Evolutionary conservation across 2,888 invertebrate genomes (phyloP), one percentile per base, ranked within the genome.

Genomic region (Ophraella communa): DNA sequence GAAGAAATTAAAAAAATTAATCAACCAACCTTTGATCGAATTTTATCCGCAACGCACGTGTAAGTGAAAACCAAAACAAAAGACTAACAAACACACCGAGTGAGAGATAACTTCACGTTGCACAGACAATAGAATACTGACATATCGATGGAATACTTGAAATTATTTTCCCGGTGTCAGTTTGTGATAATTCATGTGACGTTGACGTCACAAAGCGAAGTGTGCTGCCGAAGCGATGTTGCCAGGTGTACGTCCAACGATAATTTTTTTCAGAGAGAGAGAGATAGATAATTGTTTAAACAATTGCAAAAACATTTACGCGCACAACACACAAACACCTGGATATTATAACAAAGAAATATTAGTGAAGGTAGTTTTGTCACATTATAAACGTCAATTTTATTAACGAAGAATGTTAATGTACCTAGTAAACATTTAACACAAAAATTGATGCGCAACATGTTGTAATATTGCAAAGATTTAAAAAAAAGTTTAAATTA

Each of bases 131-230:
- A 74, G 72, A 73, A 73, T 65, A 79, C 79, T 78, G 76, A 77
- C 75, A 77, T 78, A 77, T 77, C 78, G 76, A 73, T 72, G 71
- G 74, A 76, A 79, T 79, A 75, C 77, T 78, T 79, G 77, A 74
- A 79, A 80, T 81, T 80, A 79, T 79, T 80, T 78, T 77, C 74
- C 74, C 68, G 62, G 66, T 69, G 64, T 67, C 66, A 64, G 63
- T 62, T 77, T 77, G 75, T 78, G 79, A 79, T 79, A 79, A 78
- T 76, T 79, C 80, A 80, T 79, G 79, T 80, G 80, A 80, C 78
- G 74, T 69, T 78, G 79, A 80, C 80, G 80, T 80, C 80, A 79
- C 59, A 63, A 61, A 63, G 63, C 61, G 65, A 62, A 65, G 60
- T 57, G 64, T 64, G 65, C 58, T 61, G 27, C 30, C 56, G 56